These are phyloP conservation scores for Rhynchonycteris naso DNA, from an alignment of 2,797 vertebrate genomes.

Conservation along the genomic window DNA sequence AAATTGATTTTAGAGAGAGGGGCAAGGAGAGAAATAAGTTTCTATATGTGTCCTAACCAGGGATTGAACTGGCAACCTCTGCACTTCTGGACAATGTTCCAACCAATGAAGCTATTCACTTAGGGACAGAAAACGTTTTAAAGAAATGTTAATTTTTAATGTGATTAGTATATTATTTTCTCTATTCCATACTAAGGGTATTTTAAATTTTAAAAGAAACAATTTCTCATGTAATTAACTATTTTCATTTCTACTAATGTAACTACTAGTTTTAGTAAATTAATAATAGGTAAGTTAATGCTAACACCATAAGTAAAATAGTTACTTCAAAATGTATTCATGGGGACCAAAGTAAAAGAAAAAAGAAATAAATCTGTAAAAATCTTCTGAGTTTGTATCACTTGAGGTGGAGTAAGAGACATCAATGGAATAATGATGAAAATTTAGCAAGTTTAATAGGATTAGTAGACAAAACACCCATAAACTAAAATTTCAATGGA, in stretches of 20 bases:
- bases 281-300: constrained; percentile 2
- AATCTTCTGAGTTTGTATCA: constrained; percentile 43
- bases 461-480: constrained; percentile 25
- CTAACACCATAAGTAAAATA: neutral
- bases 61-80: too few relatives aligned
- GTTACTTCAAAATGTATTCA: constrained; percentile 22
- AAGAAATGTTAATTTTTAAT: constrained; percentile 19
- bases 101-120: too few relatives aligned
- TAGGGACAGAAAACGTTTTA: neutral
- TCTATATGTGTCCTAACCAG: too few relatives aligned
- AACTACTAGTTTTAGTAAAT: constrained; percentile 17
- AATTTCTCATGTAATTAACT: neutral
- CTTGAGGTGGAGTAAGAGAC: neutral
- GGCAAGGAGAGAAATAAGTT: too few relatives aligned
- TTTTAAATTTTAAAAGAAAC: constrained; percentile 18
- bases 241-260: constrained; percentile 31
- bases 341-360: constrained; percentile 47
- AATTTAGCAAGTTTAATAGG: constrained; percentile 41
- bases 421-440: constrained; percentile 25
- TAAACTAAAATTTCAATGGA: constrained; percentile 46
- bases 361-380: constrained; percentile 59
- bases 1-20: too few relatives aligned
- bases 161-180: neutral
- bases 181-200: neutral
- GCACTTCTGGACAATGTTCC: too few relatives aligned